phyloP scores from a whole-genome alignment of 2,888 invertebrate genomes.

The Leptinotarsa juncta region DNA sequence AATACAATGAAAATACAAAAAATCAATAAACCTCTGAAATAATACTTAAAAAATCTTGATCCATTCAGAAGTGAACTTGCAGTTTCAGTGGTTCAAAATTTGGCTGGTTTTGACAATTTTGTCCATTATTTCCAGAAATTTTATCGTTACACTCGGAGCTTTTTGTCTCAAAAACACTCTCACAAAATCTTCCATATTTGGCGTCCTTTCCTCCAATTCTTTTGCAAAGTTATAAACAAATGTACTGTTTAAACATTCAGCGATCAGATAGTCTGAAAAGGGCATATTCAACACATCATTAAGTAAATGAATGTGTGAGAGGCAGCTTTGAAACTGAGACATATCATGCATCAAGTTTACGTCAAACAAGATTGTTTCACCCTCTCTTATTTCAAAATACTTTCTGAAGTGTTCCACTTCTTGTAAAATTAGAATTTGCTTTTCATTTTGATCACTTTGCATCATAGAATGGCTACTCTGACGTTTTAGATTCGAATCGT shows the following conservation, averaged over 20 bases:
- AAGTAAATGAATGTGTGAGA: slow-evolving; percentile 71
- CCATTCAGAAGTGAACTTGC: too few relatives aligned
- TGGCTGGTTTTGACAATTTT: background rate
- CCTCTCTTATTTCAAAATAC: slow-evolving; percentile 71
- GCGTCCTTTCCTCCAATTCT: slow-evolving; percentile 67
- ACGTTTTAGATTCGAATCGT: background rate
- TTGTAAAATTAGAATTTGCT: background rate
- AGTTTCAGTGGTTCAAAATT: too few relatives aligned
- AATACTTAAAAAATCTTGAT: too few relatives aligned
- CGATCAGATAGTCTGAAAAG: slow-evolving; percentile 69
- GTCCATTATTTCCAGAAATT: background rate
- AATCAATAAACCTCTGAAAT: too few relatives aligned
- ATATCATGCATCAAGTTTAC: slow-evolving; percentile 71
- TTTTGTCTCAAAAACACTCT: slow-evolving; percentile 42
- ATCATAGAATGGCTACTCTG: background rate
- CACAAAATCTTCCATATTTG: slow-evolving; percentile 51
- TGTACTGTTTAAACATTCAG: slow-evolving; percentile 78
- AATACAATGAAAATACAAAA: too few relatives aligned
- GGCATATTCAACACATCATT: slow-evolving; percentile 75
- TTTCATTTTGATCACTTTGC: background rate
- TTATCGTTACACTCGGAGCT: background rate
- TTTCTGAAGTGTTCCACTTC: slow-evolving; percentile 64
- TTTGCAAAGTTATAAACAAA: slow-evolving; percentile 79
- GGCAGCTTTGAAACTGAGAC: slow-evolving; percentile 75
- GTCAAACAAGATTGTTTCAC: slow-evolving; percentile 69